These are phyloP conservation scores for Embidobia sp. DNA, from an alignment of 2,888 invertebrate species.

Conservation along the genomic window DNA sequence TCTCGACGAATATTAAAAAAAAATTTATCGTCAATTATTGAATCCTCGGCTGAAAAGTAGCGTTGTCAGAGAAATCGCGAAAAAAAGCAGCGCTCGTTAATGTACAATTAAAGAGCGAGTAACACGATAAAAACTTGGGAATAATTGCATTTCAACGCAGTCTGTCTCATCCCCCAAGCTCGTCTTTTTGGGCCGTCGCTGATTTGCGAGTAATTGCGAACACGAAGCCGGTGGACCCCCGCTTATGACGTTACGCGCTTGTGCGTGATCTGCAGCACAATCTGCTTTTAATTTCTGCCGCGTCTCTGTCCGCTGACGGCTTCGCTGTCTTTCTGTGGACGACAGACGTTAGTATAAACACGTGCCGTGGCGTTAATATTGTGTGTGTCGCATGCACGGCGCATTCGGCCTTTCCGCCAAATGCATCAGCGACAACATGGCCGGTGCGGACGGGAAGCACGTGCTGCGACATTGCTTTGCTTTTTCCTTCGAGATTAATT, in stretches of 20 bases:
- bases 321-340: slow-evolving; percentile 36
- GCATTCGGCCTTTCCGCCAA: slow-evolving; percentile 53
- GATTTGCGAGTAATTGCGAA: slow-evolving; percentile 48
- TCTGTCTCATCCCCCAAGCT: slow-evolving; percentile 11
- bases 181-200: slow-evolving; percentile 33
- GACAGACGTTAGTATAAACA: slow-evolving; percentile 46
- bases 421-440: slow-evolving; percentile 15
- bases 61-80: too few relatives aligned
- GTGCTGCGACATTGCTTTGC: slow-evolving; percentile 23
- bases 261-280: slow-evolving; percentile 48
- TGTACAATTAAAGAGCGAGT: background rate
- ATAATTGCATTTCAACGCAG: slow-evolving; percentile 22
- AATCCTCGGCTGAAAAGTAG: too few relatives aligned
- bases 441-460: slow-evolving; percentile 40
- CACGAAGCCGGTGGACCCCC: slow-evolving; percentile 7
- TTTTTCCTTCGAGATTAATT: too few relatives aligned
- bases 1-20: too few relatives aligned
- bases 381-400: slow-evolving; percentile 34
- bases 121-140: background rate
- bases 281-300: slow-evolving; percentile 57
- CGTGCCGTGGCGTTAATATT: slow-evolving; percentile 33
- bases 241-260: slow-evolving; percentile 44
- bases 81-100: slow-evolving; percentile 6
- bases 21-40: too few relatives aligned
- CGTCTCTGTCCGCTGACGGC: slow-evolving; percentile 32